Evolutionary conservation across 2,888 invertebrate genomes (phyloP).

Genomic region (Alcis repandata): DNA sequence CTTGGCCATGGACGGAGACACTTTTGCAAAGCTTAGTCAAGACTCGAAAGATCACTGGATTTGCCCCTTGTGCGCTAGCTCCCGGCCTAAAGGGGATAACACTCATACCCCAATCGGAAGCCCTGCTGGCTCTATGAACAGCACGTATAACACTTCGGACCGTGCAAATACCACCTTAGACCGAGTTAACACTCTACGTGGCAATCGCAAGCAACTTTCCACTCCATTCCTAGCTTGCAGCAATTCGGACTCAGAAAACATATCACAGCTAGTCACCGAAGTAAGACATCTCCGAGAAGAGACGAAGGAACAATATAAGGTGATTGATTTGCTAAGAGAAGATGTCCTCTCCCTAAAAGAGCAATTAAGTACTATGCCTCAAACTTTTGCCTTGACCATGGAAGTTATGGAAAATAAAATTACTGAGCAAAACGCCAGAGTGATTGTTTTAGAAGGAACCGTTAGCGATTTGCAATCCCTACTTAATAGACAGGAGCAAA

Average conservation of each 20-base stretch:
- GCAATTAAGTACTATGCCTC: background rate
- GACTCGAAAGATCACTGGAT: background rate
- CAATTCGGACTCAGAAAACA: background rate
- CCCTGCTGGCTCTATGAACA: background rate
- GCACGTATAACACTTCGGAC: background rate
- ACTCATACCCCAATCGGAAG: too few relatives aligned
- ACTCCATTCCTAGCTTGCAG: background rate
- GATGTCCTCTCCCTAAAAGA: constrained; percentile 4
- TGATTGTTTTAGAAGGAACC: background rate
- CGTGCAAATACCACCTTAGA: background rate
- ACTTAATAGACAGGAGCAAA: background rate
- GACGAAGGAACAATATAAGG: constrained; percentile 7
- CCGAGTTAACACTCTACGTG: background rate
- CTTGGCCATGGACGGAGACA: background rate
- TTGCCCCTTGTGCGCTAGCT: background rate
- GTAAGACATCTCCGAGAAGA: background rate
- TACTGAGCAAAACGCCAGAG: background rate
- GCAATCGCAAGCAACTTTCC: background rate
- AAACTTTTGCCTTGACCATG: background rate
- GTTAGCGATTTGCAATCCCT: background rate
- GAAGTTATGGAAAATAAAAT: background rate
- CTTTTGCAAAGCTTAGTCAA: background rate
- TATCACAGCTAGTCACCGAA: background rate
- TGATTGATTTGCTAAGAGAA: background rate
- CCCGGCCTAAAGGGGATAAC: too few relatives aligned